These are phyloP conservation scores for Carapus acus DNA, from an alignment of 2,797 vertebrate species.

Conservation along the genomic window DNA sequence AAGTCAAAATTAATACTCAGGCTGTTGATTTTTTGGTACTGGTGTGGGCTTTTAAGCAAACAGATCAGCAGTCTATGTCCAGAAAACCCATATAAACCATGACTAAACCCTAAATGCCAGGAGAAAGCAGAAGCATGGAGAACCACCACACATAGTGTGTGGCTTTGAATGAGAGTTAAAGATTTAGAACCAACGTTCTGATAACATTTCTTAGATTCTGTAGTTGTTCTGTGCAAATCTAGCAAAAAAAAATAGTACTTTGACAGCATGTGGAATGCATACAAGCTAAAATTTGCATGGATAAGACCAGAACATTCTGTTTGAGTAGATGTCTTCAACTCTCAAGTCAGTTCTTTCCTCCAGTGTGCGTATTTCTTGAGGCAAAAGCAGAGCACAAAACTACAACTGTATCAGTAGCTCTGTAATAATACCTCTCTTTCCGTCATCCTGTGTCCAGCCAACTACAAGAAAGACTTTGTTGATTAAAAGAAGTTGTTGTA, in stretches of 20 bases:
- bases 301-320: not conserved
- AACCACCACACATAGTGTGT: conserved; percentile 18
- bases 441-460: conserved; percentile 96
- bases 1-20: conserved; percentile 3
- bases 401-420: conserved; percentile 53
- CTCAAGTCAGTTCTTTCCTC: conserved; percentile 1
- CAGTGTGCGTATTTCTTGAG: conserved; percentile 18
- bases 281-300: not conserved
- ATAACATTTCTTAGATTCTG: too few species aligned
- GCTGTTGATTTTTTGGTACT: conserved; percentile 11
- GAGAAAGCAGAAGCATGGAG: conserved; percentile 48
- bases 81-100: conserved; percentile 9
- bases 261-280: too few species aligned
- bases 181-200: not conserved
- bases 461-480: conserved; percentile 70
- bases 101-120: conserved; percentile 20
- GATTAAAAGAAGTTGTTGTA: conserved; percentile 37
- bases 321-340: not conserved
- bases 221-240: too few species aligned
- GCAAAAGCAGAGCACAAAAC: conserved; percentile 52
- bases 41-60: conserved; percentile 25
- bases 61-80: conserved; percentile 30
- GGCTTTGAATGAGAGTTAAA: conserved; percentile 2
- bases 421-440: conserved; percentile 84
- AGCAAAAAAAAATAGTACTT: too few species aligned